Conservation (phyloP, 2,797 vertebrate species). For the Peromyscus aztecus region DNA sequence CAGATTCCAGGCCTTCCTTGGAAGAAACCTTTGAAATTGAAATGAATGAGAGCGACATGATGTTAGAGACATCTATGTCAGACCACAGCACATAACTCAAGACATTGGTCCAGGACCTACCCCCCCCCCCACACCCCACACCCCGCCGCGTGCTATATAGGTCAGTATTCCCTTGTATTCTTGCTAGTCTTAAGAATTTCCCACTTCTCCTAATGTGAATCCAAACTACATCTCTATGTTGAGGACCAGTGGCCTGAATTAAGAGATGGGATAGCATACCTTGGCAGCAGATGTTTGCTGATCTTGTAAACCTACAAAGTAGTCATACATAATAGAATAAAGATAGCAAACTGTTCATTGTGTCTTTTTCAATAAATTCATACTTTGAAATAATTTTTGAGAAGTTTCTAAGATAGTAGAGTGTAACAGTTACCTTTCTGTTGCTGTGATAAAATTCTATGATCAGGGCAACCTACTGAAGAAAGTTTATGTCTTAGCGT, state of each 20-base stretch:
- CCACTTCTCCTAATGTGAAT: slow-evolving; percentile 83
- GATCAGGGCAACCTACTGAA: neutral
- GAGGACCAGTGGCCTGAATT: slow-evolving; percentile 77
- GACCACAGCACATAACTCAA: slow-evolving; percentile 96
- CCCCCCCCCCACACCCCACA: neutral
- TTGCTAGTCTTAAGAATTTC: slow-evolving; percentile 80
- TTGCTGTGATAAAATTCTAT: neutral
- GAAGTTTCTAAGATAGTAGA: neutral
- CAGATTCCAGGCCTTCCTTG: slow-evolving; percentile 91
- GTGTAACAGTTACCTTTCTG: neutral
- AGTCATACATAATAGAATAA: slow-evolving; percentile 79
- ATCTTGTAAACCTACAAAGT: slow-evolving; percentile 77
- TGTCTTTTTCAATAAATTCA: slow-evolving; percentile 5
- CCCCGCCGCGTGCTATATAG: slow-evolving; percentile 61
- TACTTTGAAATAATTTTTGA: slow-evolving; percentile 3
- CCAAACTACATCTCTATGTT: slow-evolving; percentile 67
- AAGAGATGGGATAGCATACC: slow-evolving; percentile 69
- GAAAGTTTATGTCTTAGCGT: neutral
- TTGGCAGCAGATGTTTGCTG: slow-evolving; percentile 72
- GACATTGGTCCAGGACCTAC: slow-evolving; percentile 41
- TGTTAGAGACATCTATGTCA: slow-evolving; percentile 98
- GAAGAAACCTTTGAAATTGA: slow-evolving; percentile 97
- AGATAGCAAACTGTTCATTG: slow-evolving; percentile 71
- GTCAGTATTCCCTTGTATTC: slow-evolving; percentile 69
- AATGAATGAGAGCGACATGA: slow-evolving; percentile 99